phyloP scores from a whole-genome alignment of 1,140 invertebrate species.

The Drosophila asahinai region DNA sequence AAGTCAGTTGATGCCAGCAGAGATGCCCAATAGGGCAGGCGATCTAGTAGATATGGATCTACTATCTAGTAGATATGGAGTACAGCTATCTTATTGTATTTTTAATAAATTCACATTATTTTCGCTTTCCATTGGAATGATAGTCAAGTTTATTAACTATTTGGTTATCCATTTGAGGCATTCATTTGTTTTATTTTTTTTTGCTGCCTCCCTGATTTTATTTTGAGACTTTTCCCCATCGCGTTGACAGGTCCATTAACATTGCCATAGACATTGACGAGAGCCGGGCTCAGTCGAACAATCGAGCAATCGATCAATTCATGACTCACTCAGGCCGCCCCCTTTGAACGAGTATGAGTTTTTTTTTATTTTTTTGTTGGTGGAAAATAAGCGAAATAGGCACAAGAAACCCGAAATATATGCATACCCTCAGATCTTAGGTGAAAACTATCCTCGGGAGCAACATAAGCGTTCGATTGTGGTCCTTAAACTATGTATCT shows the following conservation, averaged over 20 bases:
- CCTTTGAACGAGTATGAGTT: background rate
- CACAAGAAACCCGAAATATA: conserved; percentile 1
- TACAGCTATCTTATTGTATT: no score
- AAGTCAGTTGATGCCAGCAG: no score
- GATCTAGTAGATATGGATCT: no score
- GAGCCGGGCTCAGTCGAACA: conserved; percentile 21
- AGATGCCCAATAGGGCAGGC: no score
- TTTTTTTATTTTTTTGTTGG: background rate
- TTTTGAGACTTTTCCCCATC: conserved; percentile 4
- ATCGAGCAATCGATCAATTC: conserved; percentile 19
- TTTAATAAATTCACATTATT: no score
- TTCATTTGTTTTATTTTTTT: background rate
- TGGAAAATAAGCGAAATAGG: background rate
- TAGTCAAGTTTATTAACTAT: background rate
- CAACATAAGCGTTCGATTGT: background rate
- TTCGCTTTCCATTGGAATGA: background rate
- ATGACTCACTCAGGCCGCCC: conserved; percentile 14
- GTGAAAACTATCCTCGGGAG: background rate
- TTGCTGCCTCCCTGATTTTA: background rate
- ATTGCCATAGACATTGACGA: conserved; percentile 45
- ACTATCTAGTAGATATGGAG: no score
- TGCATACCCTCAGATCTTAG: background rate
- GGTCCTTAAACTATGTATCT: no score
- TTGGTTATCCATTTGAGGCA: conserved; percentile 9
- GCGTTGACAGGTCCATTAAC: no score